Evolutionary conservation across 2,888 invertebrate species (phyloP).

Genomic region (Scaptomyza cyrtandrae): DNA sequence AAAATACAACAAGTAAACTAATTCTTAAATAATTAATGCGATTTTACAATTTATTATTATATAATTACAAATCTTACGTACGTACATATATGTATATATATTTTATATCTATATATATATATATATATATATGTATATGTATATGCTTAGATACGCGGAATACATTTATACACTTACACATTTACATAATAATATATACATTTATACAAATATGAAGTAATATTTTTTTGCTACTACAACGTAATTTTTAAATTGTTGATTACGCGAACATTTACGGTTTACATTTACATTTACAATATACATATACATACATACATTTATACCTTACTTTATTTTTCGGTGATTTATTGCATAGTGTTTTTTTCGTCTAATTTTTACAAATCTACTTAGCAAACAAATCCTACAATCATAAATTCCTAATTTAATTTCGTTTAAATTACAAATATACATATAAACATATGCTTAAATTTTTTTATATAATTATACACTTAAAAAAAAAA

Average conservation of each 20-base stretch:
- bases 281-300: constrained; percentile 52
- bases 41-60: constrained; percentile 74
- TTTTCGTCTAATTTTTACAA: constrained; percentile 69
- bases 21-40: constrained; percentile 67
- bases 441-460: constrained; percentile 60
- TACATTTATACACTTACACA: constrained; percentile 55
- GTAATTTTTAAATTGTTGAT: constrained; percentile 76
- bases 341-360: constrained; percentile 77
- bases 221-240: constrained; percentile 44
- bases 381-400: constrained; percentile 60
- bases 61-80: constrained; percentile 40
- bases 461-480: constrained; percentile 67
- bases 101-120: constrained; percentile 47
- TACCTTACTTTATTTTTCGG: constrained; percentile 78
- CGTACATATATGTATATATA: constrained; percentile 26
- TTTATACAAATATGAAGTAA: constrained; percentile 46
- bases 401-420: constrained; percentile 75
- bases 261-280: constrained; percentile 40
- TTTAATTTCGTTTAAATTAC: constrained; percentile 77
- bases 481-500: constrained; percentile 64
- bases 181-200: constrained; percentile 1
- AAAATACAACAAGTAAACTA: constrained; percentile 58
- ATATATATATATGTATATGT: constrained; percentile 25
- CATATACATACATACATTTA: constrained; percentile 36
- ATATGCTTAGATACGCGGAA: constrained; percentile 58